These are phyloP conservation scores for Notospermus geniculatus DNA, from an alignment of 1,140 invertebrate species.

Conservation along the genomic window DNA sequence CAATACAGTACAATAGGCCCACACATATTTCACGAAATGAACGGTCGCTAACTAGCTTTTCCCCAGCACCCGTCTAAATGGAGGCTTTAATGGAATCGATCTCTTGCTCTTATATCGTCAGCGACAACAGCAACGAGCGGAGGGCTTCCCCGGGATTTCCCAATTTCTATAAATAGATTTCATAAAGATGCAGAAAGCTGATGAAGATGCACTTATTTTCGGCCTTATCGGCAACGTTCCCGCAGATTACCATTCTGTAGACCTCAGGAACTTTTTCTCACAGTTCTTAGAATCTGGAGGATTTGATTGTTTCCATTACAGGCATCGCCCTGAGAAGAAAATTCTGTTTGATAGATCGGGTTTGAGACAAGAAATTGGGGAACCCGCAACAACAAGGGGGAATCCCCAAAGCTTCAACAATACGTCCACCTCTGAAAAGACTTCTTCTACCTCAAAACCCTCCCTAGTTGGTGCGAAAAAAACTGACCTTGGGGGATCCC, in stretches of 20 bases:
- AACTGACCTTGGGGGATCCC: not conserved
- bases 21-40: no score
- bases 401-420: slow-evolving; percentile 10
- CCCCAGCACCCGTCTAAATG: no score
- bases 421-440: no score
- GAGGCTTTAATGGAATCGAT: no score
- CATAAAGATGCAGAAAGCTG: no score
- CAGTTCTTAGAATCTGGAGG: slow-evolving; percentile 56
- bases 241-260: slow-evolving; percentile 54
- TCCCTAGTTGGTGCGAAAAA: not conserved
- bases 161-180: no score
- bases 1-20: no score
- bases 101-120: no score
- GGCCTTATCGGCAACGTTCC: slow-evolving; percentile 59
- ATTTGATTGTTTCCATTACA: slow-evolving; percentile 62
- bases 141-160: no score
- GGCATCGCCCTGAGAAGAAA: slow-evolving; percentile 58
- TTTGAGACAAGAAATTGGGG: slow-evolving; percentile 11
- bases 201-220: slow-evolving; percentile 15
- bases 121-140: no score
- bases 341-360: not conserved
- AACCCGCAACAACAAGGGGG: slow-evolving; percentile 8
- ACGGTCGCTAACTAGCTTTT: no score
- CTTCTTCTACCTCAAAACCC: not conserved
- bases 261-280: slow-evolving; percentile 61